Evolutionary conservation across 2,888 invertebrate genomes (phyloP).

Genomic region (Acholoe squamosa): DNA sequence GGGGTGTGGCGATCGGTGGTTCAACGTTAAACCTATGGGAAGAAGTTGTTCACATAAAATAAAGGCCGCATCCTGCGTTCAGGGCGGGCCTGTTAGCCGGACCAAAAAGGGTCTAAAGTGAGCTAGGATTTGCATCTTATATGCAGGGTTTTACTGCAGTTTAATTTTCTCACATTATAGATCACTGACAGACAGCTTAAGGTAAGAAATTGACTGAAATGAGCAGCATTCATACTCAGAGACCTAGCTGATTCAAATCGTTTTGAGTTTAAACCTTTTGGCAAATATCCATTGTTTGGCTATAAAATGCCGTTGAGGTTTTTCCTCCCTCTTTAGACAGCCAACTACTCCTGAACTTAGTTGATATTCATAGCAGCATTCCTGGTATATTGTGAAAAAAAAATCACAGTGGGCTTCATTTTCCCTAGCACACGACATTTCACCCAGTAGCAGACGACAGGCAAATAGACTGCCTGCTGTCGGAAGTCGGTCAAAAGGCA

Average conservation of each 20-base stretch:
- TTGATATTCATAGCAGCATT: constrained; percentile 32
- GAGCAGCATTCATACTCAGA: constrained; percentile 13
- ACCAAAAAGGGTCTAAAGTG: no score
- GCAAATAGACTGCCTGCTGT: constrained; percentile 13
- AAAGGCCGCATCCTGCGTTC: no score
- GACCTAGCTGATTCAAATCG: not conserved
- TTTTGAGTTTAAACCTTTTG: constrained; percentile 1
- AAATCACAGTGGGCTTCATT: constrained; percentile 32
- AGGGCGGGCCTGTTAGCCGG: no score
- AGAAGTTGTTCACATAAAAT: no score
- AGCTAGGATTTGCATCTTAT: no score
- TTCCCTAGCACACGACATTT: no score
- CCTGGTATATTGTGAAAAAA: constrained; percentile 38
- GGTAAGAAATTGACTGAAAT: not conserved
- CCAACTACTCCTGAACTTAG: not conserved
- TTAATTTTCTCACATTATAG: not conserved
- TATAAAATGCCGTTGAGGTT: not conserved
- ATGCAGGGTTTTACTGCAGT: no score
- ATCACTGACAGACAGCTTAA: not conserved
- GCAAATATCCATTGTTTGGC: constrained; percentile 29
- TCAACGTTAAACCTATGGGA: no score
- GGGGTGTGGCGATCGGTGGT: no score
- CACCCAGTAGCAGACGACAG: not conserved
- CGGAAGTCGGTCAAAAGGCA: constrained; percentile 34
- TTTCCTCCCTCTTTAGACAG: not conserved